These are phyloP conservation scores for Hydropsyche tenuis DNA, from an alignment of 1,140 invertebrate species.

Conservation along the genomic window DNA sequence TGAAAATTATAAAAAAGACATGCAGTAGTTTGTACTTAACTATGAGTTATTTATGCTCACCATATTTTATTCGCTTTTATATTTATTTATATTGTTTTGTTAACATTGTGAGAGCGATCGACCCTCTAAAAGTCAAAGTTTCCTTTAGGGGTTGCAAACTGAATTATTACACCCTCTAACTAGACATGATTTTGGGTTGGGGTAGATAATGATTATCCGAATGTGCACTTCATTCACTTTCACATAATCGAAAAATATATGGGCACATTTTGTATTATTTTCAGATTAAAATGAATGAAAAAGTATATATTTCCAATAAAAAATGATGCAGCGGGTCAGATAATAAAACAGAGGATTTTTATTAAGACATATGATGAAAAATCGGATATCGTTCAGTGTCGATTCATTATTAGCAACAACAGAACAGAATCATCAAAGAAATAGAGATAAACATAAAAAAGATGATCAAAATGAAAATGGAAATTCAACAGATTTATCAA, in stretches of 20 bases:
- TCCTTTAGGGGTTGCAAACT: conserved; percentile 22
- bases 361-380: conserved; percentile 50
- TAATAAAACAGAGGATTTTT: too few relatives aligned
- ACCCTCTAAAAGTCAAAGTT: conserved; percentile 18
- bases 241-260: neutral
- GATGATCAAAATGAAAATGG: neutral
- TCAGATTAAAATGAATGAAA: neutral
- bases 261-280: neutral
- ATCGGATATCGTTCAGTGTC: conserved; percentile 60
- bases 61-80: too few relatives aligned
- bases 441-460: conserved; percentile 8
- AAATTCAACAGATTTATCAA: too few relatives aligned
- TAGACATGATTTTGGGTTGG: conserved; percentile 5
- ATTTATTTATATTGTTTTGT: neutral
- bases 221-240: neutral
- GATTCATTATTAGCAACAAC: conserved; percentile 54
- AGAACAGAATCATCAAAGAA: conserved; percentile 29
- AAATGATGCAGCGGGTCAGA: too few relatives aligned
- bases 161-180: conserved; percentile 37
- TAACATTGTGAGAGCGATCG: neutral
- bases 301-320: neutral
- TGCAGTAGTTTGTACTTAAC: too few relatives aligned
- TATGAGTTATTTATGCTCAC: too few relatives aligned
- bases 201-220: conserved; percentile 19
- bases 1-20: too few relatives aligned